Conservation (phyloP, 2,797 vertebrate genomes). For the Typhlichthys eigenmanni region DNA sequence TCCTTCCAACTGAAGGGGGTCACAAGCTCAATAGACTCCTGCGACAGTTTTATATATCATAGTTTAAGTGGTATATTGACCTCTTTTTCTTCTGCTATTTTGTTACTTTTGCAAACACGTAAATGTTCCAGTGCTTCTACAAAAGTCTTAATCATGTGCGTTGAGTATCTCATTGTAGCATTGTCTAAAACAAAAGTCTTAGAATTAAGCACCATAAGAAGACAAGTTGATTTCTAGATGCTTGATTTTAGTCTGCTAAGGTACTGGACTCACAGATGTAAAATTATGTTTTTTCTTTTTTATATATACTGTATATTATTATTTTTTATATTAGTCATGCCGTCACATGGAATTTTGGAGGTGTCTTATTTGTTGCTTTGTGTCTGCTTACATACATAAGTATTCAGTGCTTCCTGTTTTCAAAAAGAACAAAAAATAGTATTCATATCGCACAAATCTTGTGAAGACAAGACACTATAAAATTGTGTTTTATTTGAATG, state of each 20-base stretch:
- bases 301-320: background rate
- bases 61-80: slow-evolving; percentile 61
- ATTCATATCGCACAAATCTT: slow-evolving; percentile 49
- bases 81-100: slow-evolving; percentile 63
- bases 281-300: slow-evolving; percentile 29
- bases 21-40: slow-evolving; percentile 41
- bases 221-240: slow-evolving; percentile 59
- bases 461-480: slow-evolving; percentile 46
- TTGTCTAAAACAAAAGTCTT: slow-evolving; percentile 52
- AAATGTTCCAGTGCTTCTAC: slow-evolving; percentile 68
- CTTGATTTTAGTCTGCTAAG: slow-evolving; percentile 67
- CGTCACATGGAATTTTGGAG: slow-evolving; percentile 61
- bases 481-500: slow-evolving; percentile 55
- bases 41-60: slow-evolving; percentile 58
- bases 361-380: slow-evolving; percentile 61
- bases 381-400: slow-evolving; percentile 50
- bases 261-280: slow-evolving; percentile 72
- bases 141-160: slow-evolving; percentile 61
- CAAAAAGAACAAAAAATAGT: slow-evolving; percentile 30
- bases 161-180: slow-evolving; percentile 53
- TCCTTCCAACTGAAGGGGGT: slow-evolving; percentile 44
- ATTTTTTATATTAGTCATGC: slow-evolving; percentile 61
- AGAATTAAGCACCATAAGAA: slow-evolving; percentile 41
- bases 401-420: slow-evolving; percentile 54
- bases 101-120: slow-evolving; percentile 68